These are phyloP conservation scores for Oxyscelio sp. DNA, from an alignment of 2,888 invertebrate genomes.

Conservation along the genomic window DNA sequence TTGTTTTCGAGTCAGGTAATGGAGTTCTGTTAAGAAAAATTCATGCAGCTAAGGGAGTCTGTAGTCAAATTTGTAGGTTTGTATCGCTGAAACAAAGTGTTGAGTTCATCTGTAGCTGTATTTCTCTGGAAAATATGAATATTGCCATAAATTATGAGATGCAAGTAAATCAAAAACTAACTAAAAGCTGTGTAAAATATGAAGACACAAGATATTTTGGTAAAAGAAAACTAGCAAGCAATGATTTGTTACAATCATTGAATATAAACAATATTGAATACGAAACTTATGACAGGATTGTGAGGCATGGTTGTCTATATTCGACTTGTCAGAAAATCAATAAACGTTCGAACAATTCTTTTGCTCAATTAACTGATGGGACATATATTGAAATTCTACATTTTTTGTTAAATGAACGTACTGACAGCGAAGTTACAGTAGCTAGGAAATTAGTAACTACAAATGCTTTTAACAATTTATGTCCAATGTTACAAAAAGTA, in stretches of 20 bases:
- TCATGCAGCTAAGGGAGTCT: too few species aligned
- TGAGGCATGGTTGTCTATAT: neutral
- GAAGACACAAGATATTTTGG: neutral
- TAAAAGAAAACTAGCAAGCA: too few species aligned
- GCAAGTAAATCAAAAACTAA: neutral
- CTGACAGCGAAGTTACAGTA: neutral
- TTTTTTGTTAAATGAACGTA: neutral
- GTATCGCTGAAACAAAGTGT: neutral
- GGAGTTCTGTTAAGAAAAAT: too few species aligned
- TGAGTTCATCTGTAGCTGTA: neutral
- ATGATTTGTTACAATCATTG: too few species aligned
- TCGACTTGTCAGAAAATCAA: conserved; percentile 3
- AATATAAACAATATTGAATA: too few species aligned
- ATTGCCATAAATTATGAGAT: neutral
- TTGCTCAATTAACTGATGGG: conserved; percentile 9
- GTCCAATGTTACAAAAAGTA: too few species aligned
- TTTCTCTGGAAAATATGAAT: neutral
- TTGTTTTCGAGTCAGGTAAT: too few species aligned
- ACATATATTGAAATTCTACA: neutral
- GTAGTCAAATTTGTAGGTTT: neutral
- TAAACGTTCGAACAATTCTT: conserved; percentile 5
- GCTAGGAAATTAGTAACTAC: neutral
- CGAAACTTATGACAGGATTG: too few species aligned
- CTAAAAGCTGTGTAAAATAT: neutral
- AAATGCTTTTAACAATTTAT: neutral